A percentile compares a stretch with the other conserved stretches of the same genome.
Evolutionary conservation across 2,113 vertebrate species (phyloP).

Genomic region (Vidua chalybeata): DNA sequence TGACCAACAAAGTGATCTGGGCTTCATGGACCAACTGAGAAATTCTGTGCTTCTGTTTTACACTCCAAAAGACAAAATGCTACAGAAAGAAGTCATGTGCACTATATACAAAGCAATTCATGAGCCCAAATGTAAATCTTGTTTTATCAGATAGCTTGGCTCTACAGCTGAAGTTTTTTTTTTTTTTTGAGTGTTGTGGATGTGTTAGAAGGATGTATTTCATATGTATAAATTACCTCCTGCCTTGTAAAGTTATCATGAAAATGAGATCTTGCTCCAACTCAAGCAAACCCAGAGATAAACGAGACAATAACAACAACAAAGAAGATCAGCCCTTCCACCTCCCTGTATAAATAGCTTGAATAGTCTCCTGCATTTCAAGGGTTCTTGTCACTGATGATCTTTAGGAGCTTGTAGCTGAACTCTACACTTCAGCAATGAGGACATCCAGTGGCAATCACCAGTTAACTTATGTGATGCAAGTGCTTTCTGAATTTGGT

Average conservation of each 20-base stretch:
- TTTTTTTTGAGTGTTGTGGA: not conserved
- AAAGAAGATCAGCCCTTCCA: conserved; percentile 31
- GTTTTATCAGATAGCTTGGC: conserved; percentile 22
- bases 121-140: conserved; percentile 12
- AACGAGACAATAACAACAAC: conserved; percentile 37
- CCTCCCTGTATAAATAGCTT: conserved; percentile 23
- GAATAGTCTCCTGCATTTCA: conserved; percentile 42
- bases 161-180: conserved; percentile 18
- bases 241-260: conserved; percentile 21
- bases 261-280: conserved; percentile 46
- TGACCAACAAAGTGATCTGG: not conserved
- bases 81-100: not conserved
- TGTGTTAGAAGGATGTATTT: conserved; percentile 26
- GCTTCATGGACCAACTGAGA: not conserved
- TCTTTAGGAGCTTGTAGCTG: conserved; percentile 47
- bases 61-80: not conserved
- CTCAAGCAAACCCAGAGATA: conserved; percentile 24
- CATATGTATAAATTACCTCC: conserved; percentile 43
- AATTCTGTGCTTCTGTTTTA: not conserved
- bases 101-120: not conserved
- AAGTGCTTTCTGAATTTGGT: not conserved
- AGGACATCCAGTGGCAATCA: conserved; percentile 68
- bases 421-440: conserved; percentile 66
- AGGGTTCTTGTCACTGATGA: conserved; percentile 47
- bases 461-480: not conserved